These are phyloP conservation scores for Oligia strigilis DNA, from an alignment of 2,888 invertebrate species.

Conservation along the genomic window DNA sequence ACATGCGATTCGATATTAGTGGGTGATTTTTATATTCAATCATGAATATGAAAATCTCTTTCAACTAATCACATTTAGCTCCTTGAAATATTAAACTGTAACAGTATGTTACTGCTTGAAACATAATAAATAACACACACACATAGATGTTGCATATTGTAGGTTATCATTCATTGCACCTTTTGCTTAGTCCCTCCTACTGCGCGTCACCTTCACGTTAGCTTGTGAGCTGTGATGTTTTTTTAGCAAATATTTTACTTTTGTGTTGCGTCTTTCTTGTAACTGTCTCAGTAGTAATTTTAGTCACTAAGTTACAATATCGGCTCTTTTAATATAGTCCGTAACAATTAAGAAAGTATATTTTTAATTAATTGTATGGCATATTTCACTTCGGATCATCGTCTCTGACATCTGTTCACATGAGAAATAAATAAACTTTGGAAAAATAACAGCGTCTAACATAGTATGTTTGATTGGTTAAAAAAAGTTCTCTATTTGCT, in stretches of 20 bases:
- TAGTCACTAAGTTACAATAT: constrained; percentile 83
- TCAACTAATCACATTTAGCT: constrained; percentile 84
- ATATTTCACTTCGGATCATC: constrained; percentile 59
- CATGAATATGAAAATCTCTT: constrained; percentile 87
- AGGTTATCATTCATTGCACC: constrained; percentile 85
- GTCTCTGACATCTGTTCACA: constrained; percentile 47
- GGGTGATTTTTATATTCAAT: constrained; percentile 88
- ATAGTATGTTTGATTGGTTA: constrained; percentile 75
- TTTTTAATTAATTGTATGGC: constrained; percentile 67
- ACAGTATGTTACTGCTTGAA: constrained; percentile 63
- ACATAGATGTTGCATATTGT: constrained; percentile 71
- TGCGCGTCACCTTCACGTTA: constrained; percentile 82
- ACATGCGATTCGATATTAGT: constrained; percentile 84
- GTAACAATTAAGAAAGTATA: constrained; percentile 72
- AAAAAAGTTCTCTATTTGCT: constrained; percentile 85
- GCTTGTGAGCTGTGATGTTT: constrained; percentile 89
- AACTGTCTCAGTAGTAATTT: constrained; percentile 80
- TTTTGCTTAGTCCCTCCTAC: constrained; percentile 77
- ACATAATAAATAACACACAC: constrained; percentile 44
- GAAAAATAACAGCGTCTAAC: constrained; percentile 59
- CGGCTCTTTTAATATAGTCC: constrained; percentile 75
- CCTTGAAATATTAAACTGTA: constrained; percentile 69
- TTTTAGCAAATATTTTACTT: constrained; percentile 80
- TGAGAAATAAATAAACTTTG: constrained; percentile 58
- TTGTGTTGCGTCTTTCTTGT: constrained; percentile 78